A percentile compares a stretch with the other conserved stretches of the same genome.
Conservation (phyloP, 1,140 invertebrate genomes). For the Temnothorax nylanderi region DNA sequence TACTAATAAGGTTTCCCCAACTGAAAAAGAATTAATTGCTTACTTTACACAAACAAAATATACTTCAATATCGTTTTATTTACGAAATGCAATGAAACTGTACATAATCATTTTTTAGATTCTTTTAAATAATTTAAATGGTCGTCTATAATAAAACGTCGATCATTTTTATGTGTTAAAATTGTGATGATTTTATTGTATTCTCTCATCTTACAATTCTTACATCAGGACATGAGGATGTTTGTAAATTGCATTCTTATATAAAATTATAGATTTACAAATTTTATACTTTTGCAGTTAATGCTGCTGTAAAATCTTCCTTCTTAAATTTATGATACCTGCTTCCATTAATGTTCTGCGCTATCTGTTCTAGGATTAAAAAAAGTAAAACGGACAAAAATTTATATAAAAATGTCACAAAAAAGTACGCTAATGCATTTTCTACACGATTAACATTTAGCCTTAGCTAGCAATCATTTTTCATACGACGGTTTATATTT, state of each 20-base stretch:
- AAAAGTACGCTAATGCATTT: constrained; percentile 35
- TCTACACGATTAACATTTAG: constrained; percentile 9
- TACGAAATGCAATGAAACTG: not conserved
- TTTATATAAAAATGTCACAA: constrained; percentile 3
- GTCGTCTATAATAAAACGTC: not conserved
- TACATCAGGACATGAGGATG: not conserved
- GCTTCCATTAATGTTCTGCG: constrained; percentile 13
- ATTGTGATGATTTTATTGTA: constrained; percentile 26
- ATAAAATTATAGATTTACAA: constrained; percentile 26
- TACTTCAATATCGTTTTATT: constrained; percentile 35
- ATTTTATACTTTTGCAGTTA: constrained; percentile 37
- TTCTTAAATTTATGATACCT: not conserved
- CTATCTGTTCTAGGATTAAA: constrained; percentile 1
- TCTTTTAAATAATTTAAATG: constrained; percentile 26
- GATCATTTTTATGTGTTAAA: not conserved
- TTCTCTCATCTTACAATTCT: not conserved
- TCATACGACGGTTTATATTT: constrained; percentile 20
- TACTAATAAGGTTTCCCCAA: constrained; percentile 3
- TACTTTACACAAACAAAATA: not conserved
- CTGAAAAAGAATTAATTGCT: not conserved
- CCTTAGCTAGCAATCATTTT: constrained; percentile 11
- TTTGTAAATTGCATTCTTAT: constrained; percentile 29
- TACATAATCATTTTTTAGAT: not conserved
- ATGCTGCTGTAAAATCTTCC: constrained; percentile 10
- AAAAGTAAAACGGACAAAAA: not conserved